These are phyloP conservation scores for Caenorhabditis sp. DNA, from an alignment of 2,888 invertebrate species.

Conservation along the genomic window DNA sequence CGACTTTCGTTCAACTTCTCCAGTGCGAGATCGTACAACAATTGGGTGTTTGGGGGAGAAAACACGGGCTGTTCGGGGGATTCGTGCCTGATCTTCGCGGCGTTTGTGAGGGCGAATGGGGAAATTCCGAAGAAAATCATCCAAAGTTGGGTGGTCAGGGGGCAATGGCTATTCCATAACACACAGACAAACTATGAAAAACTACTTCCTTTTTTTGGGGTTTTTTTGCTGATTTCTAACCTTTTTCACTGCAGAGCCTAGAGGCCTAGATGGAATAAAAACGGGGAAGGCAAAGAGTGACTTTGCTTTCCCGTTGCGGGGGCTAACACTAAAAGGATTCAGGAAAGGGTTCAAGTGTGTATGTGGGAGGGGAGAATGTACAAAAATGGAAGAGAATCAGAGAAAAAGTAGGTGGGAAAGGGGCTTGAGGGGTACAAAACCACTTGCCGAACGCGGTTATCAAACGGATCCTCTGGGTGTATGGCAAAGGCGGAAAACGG, in stretches of 20 bases:
- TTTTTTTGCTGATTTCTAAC: constrained; percentile 28
- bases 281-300: background rate
- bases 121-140: constrained; percentile 5
- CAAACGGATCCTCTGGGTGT: constrained; percentile 30
- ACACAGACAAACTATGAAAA: constrained; percentile 28
- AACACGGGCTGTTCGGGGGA: constrained; percentile 28
- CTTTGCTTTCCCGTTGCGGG: background rate
- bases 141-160: background rate
- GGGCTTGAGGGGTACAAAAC: constrained; percentile 11
- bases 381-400: constrained; percentile 33
- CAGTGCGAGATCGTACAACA: constrained; percentile 46
- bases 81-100: background rate
- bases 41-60: constrained; percentile 25
- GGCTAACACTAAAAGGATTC: background rate
- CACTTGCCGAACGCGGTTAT: constrained; percentile 33
- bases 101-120: background rate
- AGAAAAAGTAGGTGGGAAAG: constrained; percentile 29
- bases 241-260: constrained; percentile 34
- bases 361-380: constrained; percentile 5
- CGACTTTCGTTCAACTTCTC: constrained; percentile 8
- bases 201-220: constrained; percentile 47
- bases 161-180: constrained; percentile 25
- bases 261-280: constrained; percentile 22
- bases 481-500: background rate
- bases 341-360: background rate